phyloP scores from a whole-genome alignment of 2,888 invertebrate species.

The Mythimna vitellina region DNA sequence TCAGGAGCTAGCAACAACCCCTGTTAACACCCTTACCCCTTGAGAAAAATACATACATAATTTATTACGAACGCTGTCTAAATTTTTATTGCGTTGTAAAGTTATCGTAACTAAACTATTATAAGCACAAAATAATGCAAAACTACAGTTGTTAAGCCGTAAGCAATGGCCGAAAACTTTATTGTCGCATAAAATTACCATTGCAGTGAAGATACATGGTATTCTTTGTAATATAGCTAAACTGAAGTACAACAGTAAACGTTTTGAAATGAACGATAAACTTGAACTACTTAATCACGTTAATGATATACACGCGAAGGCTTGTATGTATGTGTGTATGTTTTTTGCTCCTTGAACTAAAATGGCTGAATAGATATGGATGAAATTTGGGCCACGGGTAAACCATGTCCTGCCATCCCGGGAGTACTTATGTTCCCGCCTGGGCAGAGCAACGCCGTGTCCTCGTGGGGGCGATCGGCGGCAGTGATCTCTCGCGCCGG shows the following conservation, averaged over 20 bases:
- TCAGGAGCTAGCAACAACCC: constrained; percentile 14
- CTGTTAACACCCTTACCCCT: constrained; percentile 33
- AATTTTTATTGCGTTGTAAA: constrained; percentile 59
- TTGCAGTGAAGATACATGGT: constrained; percentile 65
- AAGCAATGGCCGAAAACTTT: constrained; percentile 70
- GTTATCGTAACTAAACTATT: constrained; percentile 56
- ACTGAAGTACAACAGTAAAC: constrained; percentile 65
- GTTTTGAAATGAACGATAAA: constrained; percentile 64
- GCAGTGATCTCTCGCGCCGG: too few species aligned
- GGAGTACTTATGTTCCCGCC: too few species aligned
- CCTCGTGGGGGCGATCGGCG: too few species aligned
- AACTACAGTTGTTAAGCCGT: constrained; percentile 67
- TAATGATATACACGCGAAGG: neutral
- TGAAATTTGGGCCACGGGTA: too few species aligned
- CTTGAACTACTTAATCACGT: constrained; percentile 31
- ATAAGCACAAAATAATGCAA: constrained; percentile 68
- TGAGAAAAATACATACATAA: constrained; percentile 55
- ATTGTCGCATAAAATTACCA: constrained; percentile 73
- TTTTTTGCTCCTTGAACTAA: too few species aligned
- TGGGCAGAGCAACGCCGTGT: too few species aligned
- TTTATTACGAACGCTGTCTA: constrained; percentile 52
- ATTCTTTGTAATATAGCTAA: constrained; percentile 65
- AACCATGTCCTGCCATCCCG: too few species aligned
- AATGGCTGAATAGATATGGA: too few species aligned
- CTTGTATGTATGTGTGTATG: neutral